Percentiles rank a stretch among this genome's conserved stretches.
Evolutionary conservation across 2,888 invertebrate genomes (phyloP).

Genomic region (Orthosia gracilis): DNA sequence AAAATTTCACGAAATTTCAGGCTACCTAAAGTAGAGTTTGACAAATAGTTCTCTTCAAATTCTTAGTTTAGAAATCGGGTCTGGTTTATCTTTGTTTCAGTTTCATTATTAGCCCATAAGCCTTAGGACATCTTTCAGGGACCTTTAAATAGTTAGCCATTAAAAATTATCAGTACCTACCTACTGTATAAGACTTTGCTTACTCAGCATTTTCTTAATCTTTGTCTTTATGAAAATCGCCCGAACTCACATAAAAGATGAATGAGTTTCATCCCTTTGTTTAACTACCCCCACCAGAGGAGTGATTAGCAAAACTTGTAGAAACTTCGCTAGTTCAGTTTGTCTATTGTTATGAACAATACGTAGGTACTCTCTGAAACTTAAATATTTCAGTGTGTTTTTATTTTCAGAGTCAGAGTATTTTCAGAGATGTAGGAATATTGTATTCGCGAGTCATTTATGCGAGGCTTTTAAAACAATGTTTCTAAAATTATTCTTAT

Average conservation of each 20-base stretch:
- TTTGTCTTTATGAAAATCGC: conserved; percentile 39
- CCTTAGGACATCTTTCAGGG: background rate
- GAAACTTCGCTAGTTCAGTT: conserved; percentile 44
- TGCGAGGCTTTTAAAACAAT: background rate
- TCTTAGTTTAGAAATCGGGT: no score
- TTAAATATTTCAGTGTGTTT: conserved; percentile 39
- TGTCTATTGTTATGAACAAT: conserved; percentile 59
- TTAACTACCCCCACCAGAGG: conserved; percentile 18
- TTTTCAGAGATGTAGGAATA: background rate
- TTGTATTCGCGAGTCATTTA: conserved; percentile 5
- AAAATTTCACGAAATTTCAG: no score
- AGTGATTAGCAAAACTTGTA: conserved; percentile 59
- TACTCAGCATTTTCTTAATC: conserved; percentile 34
- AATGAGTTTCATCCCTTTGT: conserved; percentile 58
- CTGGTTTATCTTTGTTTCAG: background rate
- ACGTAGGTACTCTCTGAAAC: conserved; percentile 26
- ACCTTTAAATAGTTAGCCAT: background rate
- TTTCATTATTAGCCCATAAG: background rate
- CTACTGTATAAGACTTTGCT: background rate
- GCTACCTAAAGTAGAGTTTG: no score
- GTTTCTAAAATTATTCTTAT: background rate
- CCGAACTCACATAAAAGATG: conserved; percentile 44
- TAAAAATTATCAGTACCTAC: conserved; percentile 6
- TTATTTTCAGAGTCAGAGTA: background rate
- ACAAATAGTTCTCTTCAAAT: no score